Conservation (phyloP, 2,113 vertebrate genomes). For the Phalacrocorax pelagicus region DNA sequence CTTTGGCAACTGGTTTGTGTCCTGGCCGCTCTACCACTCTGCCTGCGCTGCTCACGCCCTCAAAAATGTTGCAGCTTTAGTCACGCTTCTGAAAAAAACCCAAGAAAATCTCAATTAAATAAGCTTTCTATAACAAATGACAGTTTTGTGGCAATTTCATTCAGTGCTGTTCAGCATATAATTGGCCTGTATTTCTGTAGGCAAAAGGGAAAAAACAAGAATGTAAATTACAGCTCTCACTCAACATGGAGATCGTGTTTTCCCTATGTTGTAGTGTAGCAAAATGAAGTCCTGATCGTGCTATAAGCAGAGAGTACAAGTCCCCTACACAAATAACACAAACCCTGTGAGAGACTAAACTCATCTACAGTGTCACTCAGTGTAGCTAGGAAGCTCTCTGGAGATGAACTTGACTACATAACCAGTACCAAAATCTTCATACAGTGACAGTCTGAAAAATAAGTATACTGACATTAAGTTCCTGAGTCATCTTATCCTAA, state of each 20-base stretch:
- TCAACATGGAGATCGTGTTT: background rate
- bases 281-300: background rate
- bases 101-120: background rate
- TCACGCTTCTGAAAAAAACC: background rate
- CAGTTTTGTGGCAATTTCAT: background rate
- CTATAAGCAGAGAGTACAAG: background rate
- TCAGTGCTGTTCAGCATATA: background rate
- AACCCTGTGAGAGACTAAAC: background rate
- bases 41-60: background rate
- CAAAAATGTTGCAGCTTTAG: background rate
- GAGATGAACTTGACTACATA: background rate
- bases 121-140: background rate
- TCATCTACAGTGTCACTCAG: background rate
- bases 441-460: background rate
- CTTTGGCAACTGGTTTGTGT: background rate
- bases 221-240: background rate
- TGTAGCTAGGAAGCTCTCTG: background rate
- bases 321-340: background rate
- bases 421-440: background rate
- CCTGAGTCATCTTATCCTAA: background rate
- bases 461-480: background rate
- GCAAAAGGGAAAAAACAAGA: background rate
- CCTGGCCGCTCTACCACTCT: background rate
- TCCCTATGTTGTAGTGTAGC: background rate
- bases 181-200: background rate